phyloP scores from a whole-genome alignment of 2,888 invertebrate species.

The Megastigmus dorsalis region DNA sequence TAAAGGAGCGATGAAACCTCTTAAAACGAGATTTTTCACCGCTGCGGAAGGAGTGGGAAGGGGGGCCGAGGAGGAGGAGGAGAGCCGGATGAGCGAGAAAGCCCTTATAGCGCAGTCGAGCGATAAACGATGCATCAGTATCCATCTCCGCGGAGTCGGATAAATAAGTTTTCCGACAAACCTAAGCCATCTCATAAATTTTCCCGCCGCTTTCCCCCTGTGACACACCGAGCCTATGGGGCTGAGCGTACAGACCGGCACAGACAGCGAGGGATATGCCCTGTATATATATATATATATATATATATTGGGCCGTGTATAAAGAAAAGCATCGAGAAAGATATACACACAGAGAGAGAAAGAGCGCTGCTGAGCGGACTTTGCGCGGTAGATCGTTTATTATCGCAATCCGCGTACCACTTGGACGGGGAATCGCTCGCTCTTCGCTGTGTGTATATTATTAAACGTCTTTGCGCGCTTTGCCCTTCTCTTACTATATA shows the following conservation, averaged over 20 bases:
- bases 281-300: neutral
- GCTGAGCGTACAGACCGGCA: slow-evolving; percentile 2
- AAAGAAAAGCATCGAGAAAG: neutral
- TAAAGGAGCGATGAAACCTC: slow-evolving; percentile 34
- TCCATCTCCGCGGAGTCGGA: slow-evolving; percentile 48
- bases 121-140: slow-evolving; percentile 55
- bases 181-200: slow-evolving; percentile 53
- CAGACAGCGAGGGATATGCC: neutral
- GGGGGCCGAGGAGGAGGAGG: no score
- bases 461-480: slow-evolving; percentile 49
- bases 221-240: slow-evolving; percentile 42
- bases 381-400: slow-evolving; percentile 42
- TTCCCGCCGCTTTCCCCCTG: slow-evolving; percentile 46
- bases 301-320: neutral
- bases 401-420: slow-evolving; percentile 32
- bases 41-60: neutral
- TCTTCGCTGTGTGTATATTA: slow-evolving; percentile 33
- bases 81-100: no score
- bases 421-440: neutral
- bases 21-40: slow-evolving; percentile 49
- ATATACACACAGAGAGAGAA: no score
- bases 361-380: neutral
- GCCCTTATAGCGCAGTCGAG: slow-evolving; percentile 24
- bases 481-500: slow-evolving; percentile 28
- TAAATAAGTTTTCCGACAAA: slow-evolving; percentile 54